Percentiles rank a stretch among this genome's conserved stretches.
Evolutionary conservation across 2,113 vertebrate species (phyloP).

Genomic region (Triplophysa rosa): DNA sequence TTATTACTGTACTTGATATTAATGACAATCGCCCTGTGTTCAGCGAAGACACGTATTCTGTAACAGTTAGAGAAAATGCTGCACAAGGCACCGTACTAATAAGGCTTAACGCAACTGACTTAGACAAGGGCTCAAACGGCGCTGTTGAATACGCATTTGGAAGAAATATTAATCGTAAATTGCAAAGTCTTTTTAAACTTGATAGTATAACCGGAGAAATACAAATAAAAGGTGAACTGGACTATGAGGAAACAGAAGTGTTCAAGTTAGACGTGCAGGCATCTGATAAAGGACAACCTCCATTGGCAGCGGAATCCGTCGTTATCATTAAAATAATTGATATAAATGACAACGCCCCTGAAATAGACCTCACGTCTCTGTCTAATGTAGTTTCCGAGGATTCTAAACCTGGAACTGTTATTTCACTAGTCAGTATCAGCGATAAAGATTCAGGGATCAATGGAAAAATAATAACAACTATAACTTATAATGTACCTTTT

Average conservation of each 20-base stretch:
- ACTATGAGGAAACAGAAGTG: slow-evolving; percentile 62
- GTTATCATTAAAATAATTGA: slow-evolving; percentile 66
- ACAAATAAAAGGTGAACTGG: slow-evolving; percentile 56
- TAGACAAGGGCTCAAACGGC: slow-evolving; percentile 65
- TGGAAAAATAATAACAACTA: slow-evolving; percentile 61
- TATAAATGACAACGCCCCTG: slow-evolving; percentile 69
- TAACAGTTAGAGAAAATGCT: slow-evolving; percentile 62
- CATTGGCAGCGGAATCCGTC: slow-evolving; percentile 58
- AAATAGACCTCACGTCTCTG: slow-evolving; percentile 69
- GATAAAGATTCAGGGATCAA: slow-evolving; percentile 65
- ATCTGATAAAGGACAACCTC: slow-evolving; percentile 67
- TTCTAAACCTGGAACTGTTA: slow-evolving; percentile 64
- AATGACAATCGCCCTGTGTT: slow-evolving; percentile 72
- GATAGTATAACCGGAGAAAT: slow-evolving; percentile 65
- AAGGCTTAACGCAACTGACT: slow-evolving; percentile 61
- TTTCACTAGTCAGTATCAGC: slow-evolving; percentile 68
- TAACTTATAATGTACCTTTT: slow-evolving; percentile 59
- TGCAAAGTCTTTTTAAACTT: slow-evolving; percentile 59
- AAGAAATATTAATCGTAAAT: slow-evolving; percentile 22
- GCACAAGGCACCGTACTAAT: slow-evolving; percentile 45
- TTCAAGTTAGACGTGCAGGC: slow-evolving; percentile 65
- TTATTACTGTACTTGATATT: slow-evolving; percentile 63
- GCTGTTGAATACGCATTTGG: slow-evolving; percentile 65
- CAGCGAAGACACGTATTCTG: slow-evolving; percentile 61
- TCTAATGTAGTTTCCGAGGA: slow-evolving; percentile 61